Percentiles rank a stretch among this genome's conserved stretches.
phyloP scores from a whole-genome alignment of 92 coral and sea anemone genomes.

The Plumapathes pennacea region DNA sequence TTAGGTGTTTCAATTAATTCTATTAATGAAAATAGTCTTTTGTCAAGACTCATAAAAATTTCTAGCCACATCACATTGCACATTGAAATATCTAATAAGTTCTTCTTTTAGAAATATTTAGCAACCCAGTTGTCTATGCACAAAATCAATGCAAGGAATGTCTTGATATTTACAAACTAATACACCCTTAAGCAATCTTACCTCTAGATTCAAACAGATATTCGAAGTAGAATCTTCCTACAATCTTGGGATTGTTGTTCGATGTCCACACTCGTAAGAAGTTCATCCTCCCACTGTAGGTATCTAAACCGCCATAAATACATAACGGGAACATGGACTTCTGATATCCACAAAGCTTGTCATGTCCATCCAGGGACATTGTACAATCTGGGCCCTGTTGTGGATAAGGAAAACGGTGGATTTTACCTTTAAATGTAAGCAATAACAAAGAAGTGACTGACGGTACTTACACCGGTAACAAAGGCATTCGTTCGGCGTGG shows the following conservation, averaged over 20 bases:
- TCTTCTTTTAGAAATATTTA: no score
- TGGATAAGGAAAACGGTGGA: not conserved
- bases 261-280: conserved; percentile 50
- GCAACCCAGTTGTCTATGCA: no score
- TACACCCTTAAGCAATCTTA: conserved; percentile 8
- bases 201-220: conserved; percentile 38
- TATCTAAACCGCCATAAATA: conserved; percentile 59
- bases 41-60: no score
- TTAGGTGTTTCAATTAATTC: no score
- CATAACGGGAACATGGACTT: conserved; percentile 64
- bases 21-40: no score
- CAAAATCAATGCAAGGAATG: no score
- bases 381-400: conserved; percentile 52
- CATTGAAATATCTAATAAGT: no score
- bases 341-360: conserved; percentile 51
- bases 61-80: no score
- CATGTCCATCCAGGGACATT: conserved; percentile 50
- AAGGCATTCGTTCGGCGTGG: conserved; percentile 32
- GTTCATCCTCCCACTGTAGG: conserved; percentile 56
- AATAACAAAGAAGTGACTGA: not conserved
- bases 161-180: no score
- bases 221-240: conserved; percentile 56
- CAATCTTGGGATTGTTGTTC: conserved; percentile 48
- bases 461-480: conserved; percentile 27
- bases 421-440: not conserved